A percentile compares a stretch with the other conserved stretches of the same genome.
These are phyloP conservation scores for Melanocharis versteri DNA, from an alignment of 2,113 vertebrate species.

Conservation along the genomic window DNA sequence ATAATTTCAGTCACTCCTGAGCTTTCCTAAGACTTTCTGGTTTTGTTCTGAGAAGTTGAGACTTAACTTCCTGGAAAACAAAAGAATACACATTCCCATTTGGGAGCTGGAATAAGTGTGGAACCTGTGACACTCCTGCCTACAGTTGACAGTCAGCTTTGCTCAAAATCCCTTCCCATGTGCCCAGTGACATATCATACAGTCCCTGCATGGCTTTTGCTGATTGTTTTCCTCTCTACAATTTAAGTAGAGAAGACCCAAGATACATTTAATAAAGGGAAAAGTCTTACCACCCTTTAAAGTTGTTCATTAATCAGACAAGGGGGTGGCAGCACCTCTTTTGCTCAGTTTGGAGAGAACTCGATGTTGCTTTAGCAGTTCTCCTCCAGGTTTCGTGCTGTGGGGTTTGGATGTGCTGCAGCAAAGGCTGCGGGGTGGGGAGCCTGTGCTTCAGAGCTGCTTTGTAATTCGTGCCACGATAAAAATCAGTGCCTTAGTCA, in stretches of 20 bases:
- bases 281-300: neutral
- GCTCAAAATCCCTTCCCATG: neutral
- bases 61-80: neutral
- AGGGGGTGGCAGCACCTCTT: neutral
- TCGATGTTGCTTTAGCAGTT: neutral
- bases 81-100: accelerated
- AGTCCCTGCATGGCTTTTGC: neutral
- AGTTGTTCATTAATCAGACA: neutral
- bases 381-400: neutral
- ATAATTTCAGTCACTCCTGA: neutral
- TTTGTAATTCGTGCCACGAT: neutral
- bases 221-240: neutral
- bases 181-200: neutral
- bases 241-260: neutral
- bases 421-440: neutral
- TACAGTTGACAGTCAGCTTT: neutral
- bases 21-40: neutral
- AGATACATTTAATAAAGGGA: neutral
- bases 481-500: neutral
- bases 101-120: neutral
- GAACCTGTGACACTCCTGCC: neutral
- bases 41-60: neutral
- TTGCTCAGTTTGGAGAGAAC: neutral
- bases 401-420: neutral
- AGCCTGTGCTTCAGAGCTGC: neutral